Percentiles rank a stretch among this genome's conserved stretches.
Evolutionary conservation across 2,888 invertebrate species (phyloP).

Genomic region (Pelosia muscerda): DNA sequence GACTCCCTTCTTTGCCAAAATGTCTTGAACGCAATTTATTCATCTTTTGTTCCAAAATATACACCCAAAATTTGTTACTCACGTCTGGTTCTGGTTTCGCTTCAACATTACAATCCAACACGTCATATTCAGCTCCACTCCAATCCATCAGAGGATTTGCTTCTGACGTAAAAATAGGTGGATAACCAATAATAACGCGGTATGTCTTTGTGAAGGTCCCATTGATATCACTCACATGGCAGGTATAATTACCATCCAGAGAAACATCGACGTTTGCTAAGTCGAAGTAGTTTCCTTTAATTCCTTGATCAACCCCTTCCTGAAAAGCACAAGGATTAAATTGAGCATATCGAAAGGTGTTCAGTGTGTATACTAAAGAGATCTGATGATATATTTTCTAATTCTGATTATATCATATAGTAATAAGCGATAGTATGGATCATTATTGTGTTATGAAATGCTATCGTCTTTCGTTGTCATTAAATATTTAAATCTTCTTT

Average conservation of each 20-base stretch:
- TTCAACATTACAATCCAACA: slow-evolving; percentile 24
- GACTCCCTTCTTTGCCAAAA: no score
- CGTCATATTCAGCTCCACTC: slow-evolving; percentile 27
- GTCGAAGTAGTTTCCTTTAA: slow-evolving; percentile 15
- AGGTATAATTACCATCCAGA: slow-evolving; percentile 49
- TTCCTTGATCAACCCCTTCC: slow-evolving; percentile 5
- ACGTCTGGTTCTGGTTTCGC: slow-evolving; percentile 37
- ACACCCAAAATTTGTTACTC: slow-evolving; percentile 14
- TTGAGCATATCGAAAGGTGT: not conserved
- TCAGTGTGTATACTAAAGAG: not conserved
- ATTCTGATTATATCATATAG: not conserved
- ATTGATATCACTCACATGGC: slow-evolving; percentile 42
- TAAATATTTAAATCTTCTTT: no score
- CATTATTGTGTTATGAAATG: no score
- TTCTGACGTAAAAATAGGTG: slow-evolving; percentile 27
- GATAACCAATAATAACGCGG: slow-evolving; percentile 38
- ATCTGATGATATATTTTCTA: not conserved
- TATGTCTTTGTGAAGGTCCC: slow-evolving; percentile 42
- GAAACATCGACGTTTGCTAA: slow-evolving; percentile 16
- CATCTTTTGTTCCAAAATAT: not conserved
- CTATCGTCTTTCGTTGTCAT: no score
- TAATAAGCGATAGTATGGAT: no score
- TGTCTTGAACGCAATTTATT: no score
- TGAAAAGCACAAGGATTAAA: slow-evolving; percentile 2
- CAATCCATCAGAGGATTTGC: slow-evolving; percentile 26